Evolutionary conservation across 1,140 invertebrate genomes (phyloP).

Genomic region (Trichoplusia ni): DNA sequence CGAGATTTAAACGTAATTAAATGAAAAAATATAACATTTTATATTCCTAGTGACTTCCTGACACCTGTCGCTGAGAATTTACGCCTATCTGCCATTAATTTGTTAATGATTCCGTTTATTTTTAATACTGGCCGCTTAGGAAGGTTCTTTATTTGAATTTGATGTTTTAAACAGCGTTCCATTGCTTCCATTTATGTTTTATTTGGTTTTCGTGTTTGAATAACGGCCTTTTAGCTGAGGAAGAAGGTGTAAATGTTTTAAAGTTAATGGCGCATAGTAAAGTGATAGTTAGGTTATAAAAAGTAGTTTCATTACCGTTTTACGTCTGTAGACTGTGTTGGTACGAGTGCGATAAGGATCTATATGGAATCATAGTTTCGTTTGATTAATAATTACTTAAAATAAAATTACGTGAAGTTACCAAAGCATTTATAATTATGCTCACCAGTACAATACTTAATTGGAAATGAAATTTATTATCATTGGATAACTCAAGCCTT

Average conservation of each 20-base stretch:
- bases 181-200: conserved; percentile 18
- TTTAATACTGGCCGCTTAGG: conserved; percentile 27
- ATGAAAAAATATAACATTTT: conserved; percentile 28
- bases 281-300: too few relatives aligned
- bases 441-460: too few relatives aligned
- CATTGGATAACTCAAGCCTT: too few relatives aligned
- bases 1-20: conserved; percentile 36
- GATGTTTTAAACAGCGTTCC: neutral
- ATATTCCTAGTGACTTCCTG: conserved; percentile 28
- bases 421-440: too few relatives aligned
- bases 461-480: too few relatives aligned
- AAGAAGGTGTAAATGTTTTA: conserved; percentile 6
- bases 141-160: conserved; percentile 31
- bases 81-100: conserved; percentile 26
- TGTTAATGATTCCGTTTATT: conserved; percentile 31
- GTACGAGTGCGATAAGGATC: too few relatives aligned
- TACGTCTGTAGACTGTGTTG: too few relatives aligned
- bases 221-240: neutral
- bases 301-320: too few relatives aligned
- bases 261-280: too few relatives aligned
- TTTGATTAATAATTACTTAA: too few relatives aligned
- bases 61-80: conserved; percentile 36
- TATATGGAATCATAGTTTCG: too few relatives aligned
- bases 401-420: too few relatives aligned
- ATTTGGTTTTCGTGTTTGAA: conserved; percentile 19